These are phyloP conservation scores for Xestia xanthographa DNA, from an alignment of 2,888 invertebrate species.

Conservation along the genomic window DNA sequence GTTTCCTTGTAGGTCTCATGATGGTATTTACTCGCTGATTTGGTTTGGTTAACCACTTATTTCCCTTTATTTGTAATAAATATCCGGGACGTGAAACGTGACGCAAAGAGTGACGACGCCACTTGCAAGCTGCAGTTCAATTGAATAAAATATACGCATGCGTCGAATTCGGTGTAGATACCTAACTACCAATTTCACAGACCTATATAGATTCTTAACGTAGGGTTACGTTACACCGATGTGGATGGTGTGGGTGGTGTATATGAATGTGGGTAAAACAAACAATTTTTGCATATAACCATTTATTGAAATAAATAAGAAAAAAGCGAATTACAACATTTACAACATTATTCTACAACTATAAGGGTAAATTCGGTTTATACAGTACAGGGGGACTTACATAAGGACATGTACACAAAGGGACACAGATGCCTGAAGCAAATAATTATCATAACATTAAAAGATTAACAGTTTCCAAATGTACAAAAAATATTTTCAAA, in stretches of 20 bases:
- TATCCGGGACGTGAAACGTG: not conserved
- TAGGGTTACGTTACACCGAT: too few relatives aligned
- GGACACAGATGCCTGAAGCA: not conserved
- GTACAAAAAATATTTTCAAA: not conserved
- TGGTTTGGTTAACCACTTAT: not conserved
- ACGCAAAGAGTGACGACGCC: not conserved
- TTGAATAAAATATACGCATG: constrained; percentile 37
- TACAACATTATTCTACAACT: not conserved
- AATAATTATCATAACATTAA: not conserved
- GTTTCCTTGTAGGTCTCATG: not conserved
- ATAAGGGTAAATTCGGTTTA: constrained; percentile 50
- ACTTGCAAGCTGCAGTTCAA: constrained; percentile 45
- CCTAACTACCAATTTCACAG: not conserved
- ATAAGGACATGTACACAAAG: not conserved
- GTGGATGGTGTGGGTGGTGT: too few relatives aligned
- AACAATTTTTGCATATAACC: not conserved
- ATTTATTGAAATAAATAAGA: constrained; percentile 27
- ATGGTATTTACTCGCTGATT: not conserved
- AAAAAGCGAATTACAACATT: constrained; percentile 11
- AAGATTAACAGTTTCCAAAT: not conserved
- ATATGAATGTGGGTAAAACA: not conserved
- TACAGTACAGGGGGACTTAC: constrained; percentile 23
- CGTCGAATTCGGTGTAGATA: constrained; percentile 20
- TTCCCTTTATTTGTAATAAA: constrained; percentile 1
- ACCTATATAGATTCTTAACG: not conserved